Evolutionary conservation across 2,113 vertebrate species (phyloP).

Genomic region (Promerops cafer): DNA sequence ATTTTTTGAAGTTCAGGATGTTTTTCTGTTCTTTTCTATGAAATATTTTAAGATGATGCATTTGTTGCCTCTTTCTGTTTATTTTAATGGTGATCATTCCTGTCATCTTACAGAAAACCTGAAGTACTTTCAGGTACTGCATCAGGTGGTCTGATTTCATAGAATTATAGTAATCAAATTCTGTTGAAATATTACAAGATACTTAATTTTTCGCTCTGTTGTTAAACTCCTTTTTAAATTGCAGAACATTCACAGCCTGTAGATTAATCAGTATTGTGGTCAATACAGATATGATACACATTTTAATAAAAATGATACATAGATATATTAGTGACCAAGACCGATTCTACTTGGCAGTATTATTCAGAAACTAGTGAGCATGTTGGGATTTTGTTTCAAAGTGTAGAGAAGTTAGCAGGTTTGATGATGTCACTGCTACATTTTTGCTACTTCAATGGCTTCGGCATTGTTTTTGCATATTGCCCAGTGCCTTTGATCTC

Average conservation of each 20-base stretch:
- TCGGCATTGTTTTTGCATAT: neutral
- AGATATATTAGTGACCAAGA: neutral
- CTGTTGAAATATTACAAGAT: neutral
- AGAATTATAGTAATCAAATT: neutral
- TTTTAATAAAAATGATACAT: neutral
- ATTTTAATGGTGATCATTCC: neutral
- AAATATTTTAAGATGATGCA: neutral
- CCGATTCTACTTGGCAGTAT: rapidly evolving
- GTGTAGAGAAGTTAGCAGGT: neutral
- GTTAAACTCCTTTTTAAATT: neutral
- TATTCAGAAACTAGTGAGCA: neutral
- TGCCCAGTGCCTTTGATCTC: neutral
- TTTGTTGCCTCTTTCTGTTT: neutral
- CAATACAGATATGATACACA: neutral
- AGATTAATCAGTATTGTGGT: neutral
- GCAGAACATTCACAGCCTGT: neutral
- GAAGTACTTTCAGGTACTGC: neutral
- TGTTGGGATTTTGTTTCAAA: neutral
- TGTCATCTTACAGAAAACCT: neutral
- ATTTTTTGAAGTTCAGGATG: neutral
- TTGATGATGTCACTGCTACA: neutral
- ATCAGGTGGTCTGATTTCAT: neutral
- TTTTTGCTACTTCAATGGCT: neutral
- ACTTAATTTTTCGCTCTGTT: neutral
- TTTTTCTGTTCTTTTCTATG: neutral